phyloP scores from a whole-genome alignment of 2,888 invertebrate species.

The Pemphredon lugubris region DNA sequence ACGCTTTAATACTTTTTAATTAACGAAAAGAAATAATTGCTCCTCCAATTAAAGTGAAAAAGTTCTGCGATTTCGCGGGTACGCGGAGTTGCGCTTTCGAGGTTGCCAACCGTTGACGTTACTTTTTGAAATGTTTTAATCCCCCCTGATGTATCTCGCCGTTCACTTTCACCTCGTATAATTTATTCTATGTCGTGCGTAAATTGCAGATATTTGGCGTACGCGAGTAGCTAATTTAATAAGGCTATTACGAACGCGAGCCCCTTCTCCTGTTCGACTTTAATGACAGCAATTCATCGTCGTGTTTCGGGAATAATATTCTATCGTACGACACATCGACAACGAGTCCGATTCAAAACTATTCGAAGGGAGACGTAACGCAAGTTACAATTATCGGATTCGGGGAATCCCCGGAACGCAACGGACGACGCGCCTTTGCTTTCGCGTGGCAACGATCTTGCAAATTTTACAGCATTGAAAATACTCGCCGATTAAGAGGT shows the following conservation, averaged over 20 bases:
- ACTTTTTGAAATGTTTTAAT: slow-evolving; percentile 38
- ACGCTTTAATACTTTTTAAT: no score
- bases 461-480: no score
- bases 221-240: slow-evolving; percentile 32
- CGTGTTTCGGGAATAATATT: not conserved
- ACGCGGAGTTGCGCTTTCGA: slow-evolving; percentile 31
- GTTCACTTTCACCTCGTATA: slow-evolving; percentile 61
- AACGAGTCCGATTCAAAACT: no score
- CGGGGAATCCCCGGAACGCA: no score
- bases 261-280: not conserved
- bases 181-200: slow-evolving; percentile 48
- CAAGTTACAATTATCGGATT: no score
- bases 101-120: slow-evolving; percentile 35
- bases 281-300: no score
- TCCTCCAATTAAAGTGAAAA: no score
- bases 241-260: slow-evolving; percentile 21
- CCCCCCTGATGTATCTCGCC: slow-evolving; percentile 18
- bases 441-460: no score
- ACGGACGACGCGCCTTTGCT: no score
- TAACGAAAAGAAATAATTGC: no score
- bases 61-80: not conserved
- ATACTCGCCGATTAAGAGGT: no score
- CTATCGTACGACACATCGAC: not conserved
- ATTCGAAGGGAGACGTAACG: no score
- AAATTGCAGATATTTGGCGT: slow-evolving; percentile 40